Conservation (phyloP, 2,113 vertebrate genomes). For the Setophaga petechia region DNA sequence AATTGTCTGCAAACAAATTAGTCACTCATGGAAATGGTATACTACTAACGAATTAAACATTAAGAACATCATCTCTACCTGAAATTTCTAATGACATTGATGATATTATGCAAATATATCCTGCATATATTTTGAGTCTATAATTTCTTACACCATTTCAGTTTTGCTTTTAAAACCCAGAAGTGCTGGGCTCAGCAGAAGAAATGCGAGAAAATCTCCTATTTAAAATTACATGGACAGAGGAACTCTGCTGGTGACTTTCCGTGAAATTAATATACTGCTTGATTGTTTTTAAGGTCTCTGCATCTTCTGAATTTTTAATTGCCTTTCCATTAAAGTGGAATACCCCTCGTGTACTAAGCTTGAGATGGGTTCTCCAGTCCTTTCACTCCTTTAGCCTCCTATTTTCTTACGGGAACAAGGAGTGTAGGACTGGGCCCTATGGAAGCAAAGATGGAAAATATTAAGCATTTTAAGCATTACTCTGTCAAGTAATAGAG, state of each 20-base stretch:
- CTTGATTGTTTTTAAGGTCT: conserved; percentile 60
- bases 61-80: not conserved
- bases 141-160: not conserved
- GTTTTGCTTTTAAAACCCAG: conserved; percentile 5
- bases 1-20: conserved; percentile 29
- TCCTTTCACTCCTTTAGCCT: not conserved
- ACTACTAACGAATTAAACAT: not conserved
- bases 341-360: not conserved
- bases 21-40: not conserved
- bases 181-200: not conserved
- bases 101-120: not conserved
- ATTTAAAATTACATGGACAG: conserved; percentile 9
- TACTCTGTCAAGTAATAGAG: not conserved
- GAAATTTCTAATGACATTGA: not conserved
- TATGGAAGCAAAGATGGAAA: not conserved
- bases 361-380: not conserved
- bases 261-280: conserved; percentile 35
- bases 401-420: not conserved
- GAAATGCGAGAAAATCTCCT: conserved; percentile 50
- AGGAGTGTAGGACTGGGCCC: not conserved
- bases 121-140: not conserved
- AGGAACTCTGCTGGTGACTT: not conserved
- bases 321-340: conserved; percentile 43
- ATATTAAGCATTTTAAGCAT: not conserved
- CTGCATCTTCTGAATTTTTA: conserved; percentile 51